Evolutionary conservation across 92 coral and sea anemone species (phyloP).

Genomic region (Parazoanthus darwini): DNA sequence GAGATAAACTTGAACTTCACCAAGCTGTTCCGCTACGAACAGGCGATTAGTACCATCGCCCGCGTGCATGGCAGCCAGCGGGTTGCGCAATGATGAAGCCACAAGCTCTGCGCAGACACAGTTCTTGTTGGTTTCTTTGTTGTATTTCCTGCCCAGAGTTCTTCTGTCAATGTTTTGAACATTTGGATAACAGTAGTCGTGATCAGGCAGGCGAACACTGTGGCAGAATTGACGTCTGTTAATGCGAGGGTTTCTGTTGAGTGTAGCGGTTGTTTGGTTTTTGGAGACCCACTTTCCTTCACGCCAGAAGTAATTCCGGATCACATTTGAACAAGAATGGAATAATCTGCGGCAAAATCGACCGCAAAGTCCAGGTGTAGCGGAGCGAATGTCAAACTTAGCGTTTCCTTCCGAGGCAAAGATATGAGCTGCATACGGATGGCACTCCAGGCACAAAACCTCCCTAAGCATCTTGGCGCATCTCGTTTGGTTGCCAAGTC

Average conservation of each 20-base stretch:
- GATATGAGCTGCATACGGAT: slow-evolving; percentile 92
- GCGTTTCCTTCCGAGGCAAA: slow-evolving; percentile 87
- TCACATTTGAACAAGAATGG: slow-evolving; percentile 55
- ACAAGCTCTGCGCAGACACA: slow-evolving; percentile 80
- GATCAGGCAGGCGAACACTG: slow-evolving; percentile 51
- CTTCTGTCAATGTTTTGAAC: slow-evolving; percentile 63
- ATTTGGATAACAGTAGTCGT: slow-evolving; percentile 83
- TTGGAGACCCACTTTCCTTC: slow-evolving; percentile 53
- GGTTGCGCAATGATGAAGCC: slow-evolving; percentile 73
- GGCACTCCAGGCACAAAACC: slow-evolving; percentile 84
- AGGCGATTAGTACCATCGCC: slow-evolving; percentile 82
- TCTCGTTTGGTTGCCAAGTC: slow-evolving; percentile 42
- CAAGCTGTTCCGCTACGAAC: slow-evolving; percentile 86
- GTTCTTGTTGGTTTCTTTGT: slow-evolving; percentile 55
- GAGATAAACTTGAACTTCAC: slow-evolving; percentile 70
- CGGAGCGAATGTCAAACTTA: slow-evolving; percentile 56
- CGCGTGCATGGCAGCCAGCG: slow-evolving; percentile 88
- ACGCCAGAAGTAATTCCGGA: slow-evolving; percentile 50
- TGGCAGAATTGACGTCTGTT: slow-evolving; percentile 55
- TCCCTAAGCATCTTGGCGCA: slow-evolving; percentile 68
- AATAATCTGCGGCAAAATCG: slow-evolving; percentile 56
- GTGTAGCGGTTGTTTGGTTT: neutral
- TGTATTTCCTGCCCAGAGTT: slow-evolving; percentile 62
- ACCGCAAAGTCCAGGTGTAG: slow-evolving; percentile 81
- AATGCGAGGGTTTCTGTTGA: neutral